phyloP scores from a whole-genome alignment of 2,888 invertebrate species.

The Sisyra nigra region DNA sequence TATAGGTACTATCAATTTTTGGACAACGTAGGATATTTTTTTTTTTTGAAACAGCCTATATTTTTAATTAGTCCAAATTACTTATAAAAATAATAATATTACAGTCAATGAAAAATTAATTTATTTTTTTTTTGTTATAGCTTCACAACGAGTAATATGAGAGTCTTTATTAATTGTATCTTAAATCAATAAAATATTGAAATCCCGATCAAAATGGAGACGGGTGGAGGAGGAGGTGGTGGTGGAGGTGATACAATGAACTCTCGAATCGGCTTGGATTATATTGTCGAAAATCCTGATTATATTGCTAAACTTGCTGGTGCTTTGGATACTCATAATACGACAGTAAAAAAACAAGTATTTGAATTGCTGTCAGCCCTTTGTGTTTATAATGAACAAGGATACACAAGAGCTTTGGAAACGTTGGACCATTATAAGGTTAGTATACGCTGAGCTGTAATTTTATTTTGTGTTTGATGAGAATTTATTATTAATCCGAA shows the following conservation, averaged over 20 bases:
- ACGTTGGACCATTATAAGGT: constrained; percentile 90
- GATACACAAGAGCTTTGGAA: constrained; percentile 72
- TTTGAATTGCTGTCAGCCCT: constrained; percentile 88
- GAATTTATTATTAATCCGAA: background rate
- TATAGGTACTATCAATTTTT: no score
- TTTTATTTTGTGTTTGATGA: background rate
- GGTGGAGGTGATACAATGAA: constrained; percentile 43
- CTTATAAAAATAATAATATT: background rate
- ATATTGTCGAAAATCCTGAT: constrained; percentile 86
- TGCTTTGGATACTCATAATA: constrained; percentile 81
- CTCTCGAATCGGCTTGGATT: constrained; percentile 84
- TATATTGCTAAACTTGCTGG: constrained; percentile 82
- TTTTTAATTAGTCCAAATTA: no score
- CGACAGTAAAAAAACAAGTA: constrained; percentile 90
- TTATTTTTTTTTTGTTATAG: background rate
- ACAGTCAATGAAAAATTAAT: background rate
- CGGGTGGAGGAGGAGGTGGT: constrained; percentile 1
- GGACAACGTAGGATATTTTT: no score
- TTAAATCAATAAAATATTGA: background rate
- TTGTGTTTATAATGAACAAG: constrained; percentile 85
- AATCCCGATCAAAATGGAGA: constrained; percentile 4
- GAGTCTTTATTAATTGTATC: background rate
- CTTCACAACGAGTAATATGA: background rate
- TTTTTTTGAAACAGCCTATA: no score
- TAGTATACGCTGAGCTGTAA: constrained; percentile 16